These are phyloP conservation scores for Metopia argyrocephala DNA, from an alignment of 2,888 invertebrate genomes.

Conservation along the genomic window DNA sequence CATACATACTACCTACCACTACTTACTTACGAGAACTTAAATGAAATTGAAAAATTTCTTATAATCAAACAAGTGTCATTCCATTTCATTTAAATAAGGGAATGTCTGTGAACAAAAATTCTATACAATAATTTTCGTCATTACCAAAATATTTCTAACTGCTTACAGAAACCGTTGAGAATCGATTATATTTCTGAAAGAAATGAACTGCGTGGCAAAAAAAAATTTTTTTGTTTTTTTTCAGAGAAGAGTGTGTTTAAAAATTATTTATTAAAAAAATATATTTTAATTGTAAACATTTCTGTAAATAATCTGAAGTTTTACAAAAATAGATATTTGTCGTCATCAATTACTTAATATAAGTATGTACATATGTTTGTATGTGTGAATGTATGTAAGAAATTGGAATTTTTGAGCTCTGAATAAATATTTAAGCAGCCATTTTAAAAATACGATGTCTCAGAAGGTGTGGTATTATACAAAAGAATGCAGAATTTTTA, in stretches of 20 bases:
- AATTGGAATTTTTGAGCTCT: slow-evolving; percentile 36
- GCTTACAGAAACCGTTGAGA: slow-evolving; percentile 1
- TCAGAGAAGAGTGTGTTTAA: no score
- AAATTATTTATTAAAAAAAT: no score
- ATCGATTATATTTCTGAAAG: neutral
- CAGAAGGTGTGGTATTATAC: slow-evolving; percentile 59
- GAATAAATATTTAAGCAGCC: slow-evolving; percentile 52
- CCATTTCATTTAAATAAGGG: slow-evolving; percentile 37
- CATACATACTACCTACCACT: slow-evolving; percentile 8
- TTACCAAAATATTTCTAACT: slow-evolving; percentile 27
- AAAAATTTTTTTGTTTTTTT: no score
- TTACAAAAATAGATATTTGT: no score
- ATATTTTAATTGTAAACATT: no score
- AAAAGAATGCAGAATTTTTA: slow-evolving; percentile 33
- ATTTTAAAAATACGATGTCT: slow-evolving; percentile 55
- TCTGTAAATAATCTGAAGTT: no score
- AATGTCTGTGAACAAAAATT: slow-evolving; percentile 50
- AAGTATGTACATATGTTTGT: neutral
- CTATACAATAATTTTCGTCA: slow-evolving; percentile 13
- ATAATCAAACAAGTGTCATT: slow-evolving; percentile 55
- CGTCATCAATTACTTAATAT: slow-evolving; percentile 25
- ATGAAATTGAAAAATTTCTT: slow-evolving; percentile 13
- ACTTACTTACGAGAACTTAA: neutral
- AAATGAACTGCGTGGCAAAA: slow-evolving; percentile 58
- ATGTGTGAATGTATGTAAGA: neutral